Evolutionary conservation across 2,113 vertebrate species (phyloP).

Genomic region (Echinops telfairi): DNA sequence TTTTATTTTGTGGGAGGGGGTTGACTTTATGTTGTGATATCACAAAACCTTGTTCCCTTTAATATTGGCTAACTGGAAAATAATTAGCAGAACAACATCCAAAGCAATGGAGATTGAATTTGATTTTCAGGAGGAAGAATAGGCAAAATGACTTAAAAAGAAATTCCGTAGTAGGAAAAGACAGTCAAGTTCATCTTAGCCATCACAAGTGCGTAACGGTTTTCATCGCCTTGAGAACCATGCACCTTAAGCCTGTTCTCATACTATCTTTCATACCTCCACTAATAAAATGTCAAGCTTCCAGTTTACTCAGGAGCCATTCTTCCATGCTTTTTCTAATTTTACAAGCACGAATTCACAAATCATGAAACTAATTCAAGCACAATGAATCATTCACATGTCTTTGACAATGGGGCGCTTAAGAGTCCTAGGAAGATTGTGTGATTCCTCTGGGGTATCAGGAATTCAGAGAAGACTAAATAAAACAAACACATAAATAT

Average conservation of each 20-base stretch:
- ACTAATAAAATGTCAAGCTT: neutral
- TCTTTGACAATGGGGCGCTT: neutral
- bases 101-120: neutral
- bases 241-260: neutral
- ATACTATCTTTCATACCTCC: neutral
- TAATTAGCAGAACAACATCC: neutral
- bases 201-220: neutral
- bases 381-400: neutral
- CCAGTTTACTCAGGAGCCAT: neutral
- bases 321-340: conserved; percentile 17
- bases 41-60: neutral
- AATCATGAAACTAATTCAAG: conserved; percentile 3
- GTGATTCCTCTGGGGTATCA: neutral
- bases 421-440: neutral
- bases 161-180: neutral
- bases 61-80: neutral
- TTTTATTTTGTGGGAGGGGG: too few species aligned
- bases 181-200: neutral
- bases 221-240: neutral
- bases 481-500: neutral
- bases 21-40: neutral
- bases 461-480: neutral
- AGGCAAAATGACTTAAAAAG: neutral
- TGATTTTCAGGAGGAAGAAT: neutral
- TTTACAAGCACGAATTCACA: conserved; percentile 25